Evolutionary conservation across 2,797 vertebrate genomes (phyloP).

Genomic region (Anabacerthia variegaticeps): DNA sequence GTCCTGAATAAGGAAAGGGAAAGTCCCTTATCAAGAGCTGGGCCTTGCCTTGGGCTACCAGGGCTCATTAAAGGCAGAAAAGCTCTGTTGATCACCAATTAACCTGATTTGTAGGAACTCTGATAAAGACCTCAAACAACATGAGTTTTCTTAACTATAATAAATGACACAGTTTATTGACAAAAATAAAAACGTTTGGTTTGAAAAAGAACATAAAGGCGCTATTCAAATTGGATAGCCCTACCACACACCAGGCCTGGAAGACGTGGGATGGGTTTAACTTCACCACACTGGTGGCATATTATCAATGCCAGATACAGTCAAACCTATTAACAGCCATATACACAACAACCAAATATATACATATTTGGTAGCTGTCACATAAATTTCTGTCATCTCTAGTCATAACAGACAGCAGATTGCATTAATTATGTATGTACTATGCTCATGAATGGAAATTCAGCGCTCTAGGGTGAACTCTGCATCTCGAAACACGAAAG

Average conservation of each 20-base stretch:
- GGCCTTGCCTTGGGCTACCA: constrained; percentile 88
- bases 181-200: constrained; percentile 82
- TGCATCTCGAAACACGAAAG: not conserved
- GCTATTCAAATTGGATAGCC: constrained; percentile 71
- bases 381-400: constrained; percentile 34
- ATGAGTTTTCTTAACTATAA: constrained; percentile 82
- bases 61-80: constrained; percentile 95
- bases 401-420: constrained; percentile 40
- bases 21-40: constrained; percentile 86
- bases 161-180: constrained; percentile 86
- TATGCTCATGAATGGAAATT: constrained; percentile 44
- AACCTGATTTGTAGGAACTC: constrained; percentile 96
- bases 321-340: constrained; percentile 12
- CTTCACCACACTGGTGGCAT: constrained; percentile 52
- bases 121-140: constrained; percentile 88
- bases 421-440: constrained; percentile 62
- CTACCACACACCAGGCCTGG: constrained; percentile 64
- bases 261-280: constrained; percentile 52
- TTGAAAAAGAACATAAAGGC: constrained; percentile 80
- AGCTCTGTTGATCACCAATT: constrained; percentile 98
- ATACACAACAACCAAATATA: constrained; percentile 36
- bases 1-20: constrained; percentile 85
- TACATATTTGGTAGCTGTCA: constrained; percentile 45
- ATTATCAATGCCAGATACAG: constrained; percentile 13
- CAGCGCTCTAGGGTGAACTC: not conserved